Evolutionary conservation across 2,113 vertebrate species (phyloP), one percentile per base, ranked within the genome.

Genomic region (Prinia subflava): DNA sequence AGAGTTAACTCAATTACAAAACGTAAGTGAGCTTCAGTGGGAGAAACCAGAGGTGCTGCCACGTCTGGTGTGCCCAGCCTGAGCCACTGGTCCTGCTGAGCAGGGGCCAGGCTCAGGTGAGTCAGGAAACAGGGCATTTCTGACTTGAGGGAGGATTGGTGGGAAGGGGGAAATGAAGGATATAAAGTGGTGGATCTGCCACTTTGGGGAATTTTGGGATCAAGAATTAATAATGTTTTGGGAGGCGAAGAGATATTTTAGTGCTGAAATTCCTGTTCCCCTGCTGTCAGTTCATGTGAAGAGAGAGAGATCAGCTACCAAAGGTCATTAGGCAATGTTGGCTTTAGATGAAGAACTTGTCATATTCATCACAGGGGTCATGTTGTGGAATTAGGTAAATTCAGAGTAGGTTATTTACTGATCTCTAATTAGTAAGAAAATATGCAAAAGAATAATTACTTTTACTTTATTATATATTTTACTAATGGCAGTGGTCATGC

Each of bases 51-150:
- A 50, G 46, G 28, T 73, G 10, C 68, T 6, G 20, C 1, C 0
- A 10, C 0, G 0, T 62, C 47, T 21, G 35, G 5, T 0, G 8
- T 67, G 71, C 49, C 0, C 2, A 2, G 7, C 30, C 33, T 6
- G 44, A 49, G 57, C 69, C 0, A 0, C 55, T 15, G 55, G 55
- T 77, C 73, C 42, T 13, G 37, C 15, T 46, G 30, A 8, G 44
- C 41, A 1, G 6, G 11, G 62, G 33, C 39, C 52, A 28, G 47
- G 35, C 7, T 73, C 17, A 3, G 52, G 28, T 33, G 31, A 16
- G 3, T 11, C 53, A 3, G 42, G 7, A 42, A 30, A 15, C 24
- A 15, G 39, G 39, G 39, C 10, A 3, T 21, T 41, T 37, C n/a
- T 39, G n/a, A 10, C 68, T n/a, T n/a, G 41, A 13, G 28, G 31